A percentile compares a stretch with the other conserved stretches of the same genome.
Conservation (phyloP, 92 coral and sea anemone genomes). For the Actinostola sp. region DNA sequence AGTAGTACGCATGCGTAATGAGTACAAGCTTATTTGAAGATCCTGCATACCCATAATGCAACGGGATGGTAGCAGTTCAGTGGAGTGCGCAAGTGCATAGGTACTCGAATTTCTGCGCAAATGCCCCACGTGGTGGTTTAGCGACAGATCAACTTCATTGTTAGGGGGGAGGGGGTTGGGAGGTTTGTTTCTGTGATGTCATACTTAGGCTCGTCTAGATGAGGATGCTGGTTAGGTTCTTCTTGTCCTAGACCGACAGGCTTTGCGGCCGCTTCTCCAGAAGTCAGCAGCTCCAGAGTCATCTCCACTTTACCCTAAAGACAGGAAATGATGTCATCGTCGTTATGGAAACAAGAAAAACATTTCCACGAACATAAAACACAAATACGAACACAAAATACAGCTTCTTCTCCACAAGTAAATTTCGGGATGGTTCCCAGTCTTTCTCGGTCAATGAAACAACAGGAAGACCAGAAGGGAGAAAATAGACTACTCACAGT, state of each 20-base stretch:
- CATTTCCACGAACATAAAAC: not conserved
- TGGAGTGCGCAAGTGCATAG: no score
- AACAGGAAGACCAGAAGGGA: no score
- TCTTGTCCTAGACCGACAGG: constrained; percentile 94
- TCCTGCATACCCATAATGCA: no score
- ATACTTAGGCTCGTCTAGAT: constrained; percentile 89
- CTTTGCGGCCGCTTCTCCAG: constrained; percentile 66
- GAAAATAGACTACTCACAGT: constrained; percentile 30
- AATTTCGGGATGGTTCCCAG: no score
- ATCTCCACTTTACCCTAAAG: constrained; percentile 94
- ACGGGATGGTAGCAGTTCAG: no score
- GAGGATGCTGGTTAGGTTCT: constrained; percentile 93
- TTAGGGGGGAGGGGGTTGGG: not conserved
- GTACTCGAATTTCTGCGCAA: no score
- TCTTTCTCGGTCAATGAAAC: no score
- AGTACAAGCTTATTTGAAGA: no score
- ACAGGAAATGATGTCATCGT: not conserved
- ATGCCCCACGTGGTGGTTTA: no score
- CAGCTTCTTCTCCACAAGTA: no score
- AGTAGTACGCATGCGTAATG: no score
- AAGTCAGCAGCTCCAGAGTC: constrained; percentile 80
- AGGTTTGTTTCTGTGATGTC: not conserved
- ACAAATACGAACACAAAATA: not conserved
- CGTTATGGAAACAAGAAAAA: not conserved
- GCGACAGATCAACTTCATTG: not conserved